A percentile compares a stretch with the other conserved stretches of the same genome.
These are phyloP conservation scores for Helostoma temminkii DNA, from an alignment of 2,797 vertebrate species.

Conservation along the genomic window DNA sequence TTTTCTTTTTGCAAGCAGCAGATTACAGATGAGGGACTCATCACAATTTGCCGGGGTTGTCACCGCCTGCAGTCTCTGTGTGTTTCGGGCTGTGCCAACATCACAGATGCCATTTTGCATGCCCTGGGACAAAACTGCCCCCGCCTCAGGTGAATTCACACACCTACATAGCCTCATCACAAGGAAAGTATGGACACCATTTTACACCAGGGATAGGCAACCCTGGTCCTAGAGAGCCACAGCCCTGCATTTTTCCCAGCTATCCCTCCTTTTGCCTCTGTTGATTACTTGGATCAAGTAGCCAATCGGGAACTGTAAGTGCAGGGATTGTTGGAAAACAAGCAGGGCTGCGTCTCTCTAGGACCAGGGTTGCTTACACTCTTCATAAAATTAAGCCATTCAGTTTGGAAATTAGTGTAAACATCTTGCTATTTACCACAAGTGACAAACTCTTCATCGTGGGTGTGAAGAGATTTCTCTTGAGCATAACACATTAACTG, in stretches of 20 bases:
- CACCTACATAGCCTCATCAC: conserved; percentile 5
- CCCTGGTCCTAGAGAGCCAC: too few species aligned
- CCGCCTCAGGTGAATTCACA: conserved; percentile 88
- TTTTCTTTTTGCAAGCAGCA: conserved; percentile 85
- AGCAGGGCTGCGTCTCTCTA: too few species aligned
- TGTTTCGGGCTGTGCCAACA: conserved; percentile 97
- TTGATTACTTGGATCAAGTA: too few species aligned
- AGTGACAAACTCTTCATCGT: background rate
- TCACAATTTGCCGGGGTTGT: conserved; percentile 97
- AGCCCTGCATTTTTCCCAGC: too few species aligned
- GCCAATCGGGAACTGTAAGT: too few species aligned
- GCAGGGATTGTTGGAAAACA: too few species aligned
- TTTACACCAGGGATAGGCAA: too few species aligned
- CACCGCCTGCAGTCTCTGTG: conserved; percentile 97
- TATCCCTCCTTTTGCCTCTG: too few species aligned
- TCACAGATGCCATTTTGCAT: conserved; percentile 96
- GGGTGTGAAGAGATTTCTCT: background rate
- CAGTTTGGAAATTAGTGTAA: background rate
- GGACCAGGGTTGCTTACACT: too few species aligned
- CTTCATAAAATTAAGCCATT: background rate
- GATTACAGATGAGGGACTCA: conserved; percentile 98
- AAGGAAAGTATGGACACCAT: background rate
- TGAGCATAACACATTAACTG: background rate
- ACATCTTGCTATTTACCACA: background rate
- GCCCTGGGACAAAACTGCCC: conserved; percentile 98